Evolutionary conservation across 2,797 vertebrate species (phyloP), one percentile per base, ranked within the genome.

Genomic region (Lithobates pipiens): DNA sequence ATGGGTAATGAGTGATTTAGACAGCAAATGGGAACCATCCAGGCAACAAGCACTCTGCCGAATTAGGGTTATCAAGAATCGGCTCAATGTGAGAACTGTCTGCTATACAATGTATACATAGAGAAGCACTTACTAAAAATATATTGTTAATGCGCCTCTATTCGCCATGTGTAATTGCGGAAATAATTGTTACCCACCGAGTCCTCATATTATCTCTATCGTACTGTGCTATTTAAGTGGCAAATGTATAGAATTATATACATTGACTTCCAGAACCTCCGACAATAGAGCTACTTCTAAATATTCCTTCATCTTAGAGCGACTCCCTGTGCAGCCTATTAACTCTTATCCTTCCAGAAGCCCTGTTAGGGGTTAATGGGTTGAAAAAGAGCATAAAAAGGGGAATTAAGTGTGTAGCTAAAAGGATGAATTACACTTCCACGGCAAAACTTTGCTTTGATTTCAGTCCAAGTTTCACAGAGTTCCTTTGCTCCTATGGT

Each of bases 391-490:
- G 3, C n/a, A 44, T 8, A 21, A 34, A 36, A 34, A 36, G 54
- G 68, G 16, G 15, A 9, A 32, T 42, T 50, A 7, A 5, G 25
- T 57, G 29, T 72, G 27, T 57, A 50, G 4, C 68, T 46, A 80
- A 57, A 42, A 71, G 29, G 32, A 34, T 54, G 68, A 42, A 71
- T 81, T 72, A 72, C 57, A 54, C 23, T 23, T 42, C 32, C 32
- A 39, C 11, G 18, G 25, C 21, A 61, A 70, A 84, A 77, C 82
- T 84, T 77, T 39, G 65, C 73, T 84, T 84, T 84, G 74, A 77
- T 69, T 36, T 61, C 13, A 25, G 65, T 70, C 82, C 82, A 84
- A 23, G 44, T 77, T 39, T 70, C 65, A 54, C 36, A 44, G 44
- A 42, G 74, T 77, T 46, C 34, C 16, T 23, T 57, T 42, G 18